phyloP scores from a whole-genome alignment of 2,888 invertebrate species.

The Drosophila fulvimacula region DNA sequence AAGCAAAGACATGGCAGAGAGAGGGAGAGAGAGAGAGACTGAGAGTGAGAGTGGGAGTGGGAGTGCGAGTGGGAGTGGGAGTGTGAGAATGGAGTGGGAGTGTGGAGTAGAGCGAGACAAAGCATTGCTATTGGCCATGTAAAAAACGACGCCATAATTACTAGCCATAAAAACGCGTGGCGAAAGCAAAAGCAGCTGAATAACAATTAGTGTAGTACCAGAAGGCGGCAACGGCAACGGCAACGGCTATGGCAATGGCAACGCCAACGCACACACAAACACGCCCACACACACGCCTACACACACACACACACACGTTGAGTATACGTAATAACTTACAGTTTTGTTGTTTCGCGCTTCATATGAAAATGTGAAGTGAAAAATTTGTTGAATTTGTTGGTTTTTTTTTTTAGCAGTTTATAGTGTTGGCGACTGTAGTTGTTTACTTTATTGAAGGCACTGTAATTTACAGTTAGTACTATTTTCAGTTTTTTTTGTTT shows the following conservation, averaged over 20 bases:
- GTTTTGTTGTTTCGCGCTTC: slow-evolving; percentile 55
- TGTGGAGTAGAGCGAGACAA: slow-evolving; percentile 1
- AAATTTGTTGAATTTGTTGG: slow-evolving; percentile 10
- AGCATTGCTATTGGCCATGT: slow-evolving; percentile 46
- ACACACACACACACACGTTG: slow-evolving; percentile 12
- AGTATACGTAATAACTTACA: slow-evolving; percentile 72
- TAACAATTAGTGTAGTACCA: slow-evolving; percentile 63
- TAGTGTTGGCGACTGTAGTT: slow-evolving; percentile 48
- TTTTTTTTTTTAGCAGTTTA: slow-evolving; percentile 26
- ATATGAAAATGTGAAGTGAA: slow-evolving; percentile 33
- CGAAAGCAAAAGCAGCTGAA: slow-evolving; percentile 49
- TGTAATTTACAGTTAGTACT: slow-evolving; percentile 73
- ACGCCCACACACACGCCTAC: slow-evolving; percentile 2
- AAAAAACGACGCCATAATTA: slow-evolving; percentile 67
- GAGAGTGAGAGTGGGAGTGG: background rate
- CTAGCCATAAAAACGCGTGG: slow-evolving; percentile 55
- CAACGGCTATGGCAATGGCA: slow-evolving; percentile 39
- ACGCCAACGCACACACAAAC: slow-evolving; percentile 10
- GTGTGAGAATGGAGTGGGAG: background rate
- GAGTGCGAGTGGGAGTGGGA: background rate
- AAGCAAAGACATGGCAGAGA: slow-evolving; percentile 24
- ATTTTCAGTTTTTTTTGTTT: slow-evolving; percentile 50
- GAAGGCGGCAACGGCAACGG: slow-evolving; percentile 38
- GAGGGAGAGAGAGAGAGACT: background rate
- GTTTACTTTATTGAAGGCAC: slow-evolving; percentile 71